Evolutionary conservation across 2,113 vertebrate species (phyloP).

Genomic region (Malurus elegans): DNA sequence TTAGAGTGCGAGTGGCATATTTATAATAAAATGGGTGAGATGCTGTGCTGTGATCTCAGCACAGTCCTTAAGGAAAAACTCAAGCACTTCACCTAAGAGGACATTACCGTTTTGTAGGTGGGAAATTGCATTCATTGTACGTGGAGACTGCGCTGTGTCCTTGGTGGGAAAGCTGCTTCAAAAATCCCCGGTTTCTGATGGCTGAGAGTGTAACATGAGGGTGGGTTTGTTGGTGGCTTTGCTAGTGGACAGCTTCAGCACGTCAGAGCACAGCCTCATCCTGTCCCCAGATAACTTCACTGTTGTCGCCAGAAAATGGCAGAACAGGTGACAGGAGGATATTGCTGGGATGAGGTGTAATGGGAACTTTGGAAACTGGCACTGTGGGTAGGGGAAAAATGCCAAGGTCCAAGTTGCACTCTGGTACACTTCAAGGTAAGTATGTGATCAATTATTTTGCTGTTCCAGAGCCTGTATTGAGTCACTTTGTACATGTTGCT

Average conservation of each 20-base stretch:
- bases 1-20: neutral
- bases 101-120: neutral
- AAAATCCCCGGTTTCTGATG: neutral
- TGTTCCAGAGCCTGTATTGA: neutral
- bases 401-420: neutral
- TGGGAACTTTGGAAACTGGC: neutral
- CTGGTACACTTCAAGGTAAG: neutral
- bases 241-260: neutral
- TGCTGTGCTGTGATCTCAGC: neutral
- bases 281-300: neutral
- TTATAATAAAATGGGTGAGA: neutral
- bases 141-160: neutral
- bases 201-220: fast-evolving
- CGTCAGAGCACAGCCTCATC: neutral
- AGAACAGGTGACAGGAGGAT: neutral
- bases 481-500: neutral
- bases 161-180: neutral
- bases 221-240: neutral
- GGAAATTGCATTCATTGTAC: neutral
- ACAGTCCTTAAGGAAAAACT: neutral
- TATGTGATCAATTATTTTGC: neutral
- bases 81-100: neutral
- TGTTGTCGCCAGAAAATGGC: neutral
- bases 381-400: neutral
- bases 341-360: neutral